Base-by-base conservation (phyloP, 2,113 vertebrate genomes). In the Sinocyclocheilus rhinocerous region DNA sequence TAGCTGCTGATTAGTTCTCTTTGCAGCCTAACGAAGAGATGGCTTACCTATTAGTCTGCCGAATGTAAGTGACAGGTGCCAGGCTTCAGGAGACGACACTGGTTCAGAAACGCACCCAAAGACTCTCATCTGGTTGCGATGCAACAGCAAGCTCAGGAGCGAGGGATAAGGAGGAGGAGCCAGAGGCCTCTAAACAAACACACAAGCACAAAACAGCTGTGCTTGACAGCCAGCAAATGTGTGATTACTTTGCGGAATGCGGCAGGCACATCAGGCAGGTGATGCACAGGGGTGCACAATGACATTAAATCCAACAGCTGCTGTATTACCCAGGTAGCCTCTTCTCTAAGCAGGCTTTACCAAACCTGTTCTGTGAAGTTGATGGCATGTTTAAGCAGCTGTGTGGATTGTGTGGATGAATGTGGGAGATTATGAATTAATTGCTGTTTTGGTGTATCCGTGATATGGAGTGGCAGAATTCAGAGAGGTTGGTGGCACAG, bases 41-140 rank as follows among this genome's bases (percentile, higher is more conserved):
- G 26, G 33, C 83, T 77, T 42, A 45, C 77, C 69, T 82, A 87
- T 84, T 87, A 85, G 50, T 76, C 10, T 87, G 36, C 69, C 29
- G 61, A 84, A 83, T 79, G n/a, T 22, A 39, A 88, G 79, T 80
- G 84, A 79, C 85, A 67, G 70, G 85, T 86, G 85, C 39, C 20
- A 55, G 77, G 82, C 59, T 81, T 84, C 75, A 33, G 59, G 59
- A 29, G 29, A 76, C 4, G n/a, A 13, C 61, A 50, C 57, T 39
- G 61, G 8, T 77, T 73, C 45, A 81, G 55, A 57, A 9, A 75
- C n/a, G 11, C 20, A 15, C 55, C 16, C 22, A 1, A 72, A 82
- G 65, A 83, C 57, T 16, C 13, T 18, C 22, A 16, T 52, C 4
- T 9, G 29, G 45, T 83, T 78, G 63, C 59, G 76, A 42, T 59